phyloP scores from a whole-genome alignment of 2,888 invertebrate genomes.

The Acheta domesticus region DNA sequence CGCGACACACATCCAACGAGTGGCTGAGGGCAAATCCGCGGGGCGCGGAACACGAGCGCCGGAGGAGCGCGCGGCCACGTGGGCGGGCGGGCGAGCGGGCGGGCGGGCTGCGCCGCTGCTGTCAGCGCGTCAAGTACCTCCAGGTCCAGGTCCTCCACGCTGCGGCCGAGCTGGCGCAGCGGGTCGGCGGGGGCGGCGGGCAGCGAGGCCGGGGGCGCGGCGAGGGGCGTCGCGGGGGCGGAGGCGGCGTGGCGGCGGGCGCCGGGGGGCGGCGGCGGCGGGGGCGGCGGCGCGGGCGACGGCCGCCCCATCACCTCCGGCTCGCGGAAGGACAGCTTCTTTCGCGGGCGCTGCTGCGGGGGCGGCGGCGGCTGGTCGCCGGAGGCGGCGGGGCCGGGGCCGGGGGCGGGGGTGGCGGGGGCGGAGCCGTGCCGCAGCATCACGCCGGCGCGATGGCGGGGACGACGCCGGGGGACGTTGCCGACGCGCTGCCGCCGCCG shows the following conservation, averaged over 20 bases:
- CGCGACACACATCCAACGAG: too few relatives aligned
- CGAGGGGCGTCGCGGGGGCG: background rate
- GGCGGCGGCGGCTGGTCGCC: background rate
- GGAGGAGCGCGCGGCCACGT: too few relatives aligned
- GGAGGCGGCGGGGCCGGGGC: background rate
- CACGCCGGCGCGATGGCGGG: background rate
- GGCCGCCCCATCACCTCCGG: slow-evolving; percentile 64
- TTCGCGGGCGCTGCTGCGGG: slow-evolving; percentile 50
- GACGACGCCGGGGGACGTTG: too few relatives aligned
- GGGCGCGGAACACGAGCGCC: too few relatives aligned
- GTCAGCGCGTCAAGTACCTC: slow-evolving; percentile 42
- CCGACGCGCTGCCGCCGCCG: too few relatives aligned
- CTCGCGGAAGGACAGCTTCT: slow-evolving; percentile 82
- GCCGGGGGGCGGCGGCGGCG: background rate
- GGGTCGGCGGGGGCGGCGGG: background rate
- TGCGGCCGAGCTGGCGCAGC: slow-evolving; percentile 44
- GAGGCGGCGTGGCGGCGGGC: background rate
- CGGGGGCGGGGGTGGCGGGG: too few relatives aligned
- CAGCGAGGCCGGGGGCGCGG: too few relatives aligned
- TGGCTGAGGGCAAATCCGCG: too few relatives aligned
- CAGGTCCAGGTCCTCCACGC: slow-evolving; percentile 57
- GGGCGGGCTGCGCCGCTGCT: too few relatives aligned
- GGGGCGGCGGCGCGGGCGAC: background rate
- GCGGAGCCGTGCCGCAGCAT: background rate
- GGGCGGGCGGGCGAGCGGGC: too few relatives aligned